phyloP scores from a whole-genome alignment of 1,140 invertebrate genomes.

The Araneus ventricosus region DNA sequence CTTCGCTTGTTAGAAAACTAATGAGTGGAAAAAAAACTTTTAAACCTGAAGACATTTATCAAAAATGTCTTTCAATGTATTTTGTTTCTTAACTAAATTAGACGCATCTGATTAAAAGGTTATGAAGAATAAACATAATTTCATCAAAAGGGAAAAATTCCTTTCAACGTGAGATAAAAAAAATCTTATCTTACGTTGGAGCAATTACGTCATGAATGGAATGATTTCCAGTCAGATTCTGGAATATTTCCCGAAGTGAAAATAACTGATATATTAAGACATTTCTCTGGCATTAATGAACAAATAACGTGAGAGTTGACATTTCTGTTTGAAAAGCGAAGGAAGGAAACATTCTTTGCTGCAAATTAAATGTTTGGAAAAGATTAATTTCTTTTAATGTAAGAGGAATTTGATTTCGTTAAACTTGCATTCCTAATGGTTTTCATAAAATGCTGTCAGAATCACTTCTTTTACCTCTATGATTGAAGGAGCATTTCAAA shows the following conservation, averaged over 20 bases:
- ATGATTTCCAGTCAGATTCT: neutral
- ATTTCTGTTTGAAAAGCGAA: neutral
- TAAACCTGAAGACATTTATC: neutral
- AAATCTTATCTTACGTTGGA: neutral
- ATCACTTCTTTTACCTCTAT: neutral
- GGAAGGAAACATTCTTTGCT: neutral
- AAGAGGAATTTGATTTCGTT: neutral
- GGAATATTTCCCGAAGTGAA: neutral
- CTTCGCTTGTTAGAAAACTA: neutral
- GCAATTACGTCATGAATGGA: neutral
- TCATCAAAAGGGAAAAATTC: neutral
- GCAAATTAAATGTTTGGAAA: neutral
- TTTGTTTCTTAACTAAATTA: neutral
- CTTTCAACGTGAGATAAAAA: neutral
- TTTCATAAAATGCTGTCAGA: neutral
- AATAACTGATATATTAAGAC: neutral
- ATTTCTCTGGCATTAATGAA: neutral
- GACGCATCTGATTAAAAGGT: neutral
- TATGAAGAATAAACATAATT: neutral
- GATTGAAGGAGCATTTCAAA: neutral
- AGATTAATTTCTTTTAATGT: neutral
- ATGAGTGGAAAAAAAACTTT: neutral
- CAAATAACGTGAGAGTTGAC: neutral
- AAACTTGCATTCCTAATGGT: neutral
- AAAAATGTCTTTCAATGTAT: neutral